Base-by-base conservation (phyloP, 2,888 invertebrate species). In the Callimorpha dominula region DNA sequence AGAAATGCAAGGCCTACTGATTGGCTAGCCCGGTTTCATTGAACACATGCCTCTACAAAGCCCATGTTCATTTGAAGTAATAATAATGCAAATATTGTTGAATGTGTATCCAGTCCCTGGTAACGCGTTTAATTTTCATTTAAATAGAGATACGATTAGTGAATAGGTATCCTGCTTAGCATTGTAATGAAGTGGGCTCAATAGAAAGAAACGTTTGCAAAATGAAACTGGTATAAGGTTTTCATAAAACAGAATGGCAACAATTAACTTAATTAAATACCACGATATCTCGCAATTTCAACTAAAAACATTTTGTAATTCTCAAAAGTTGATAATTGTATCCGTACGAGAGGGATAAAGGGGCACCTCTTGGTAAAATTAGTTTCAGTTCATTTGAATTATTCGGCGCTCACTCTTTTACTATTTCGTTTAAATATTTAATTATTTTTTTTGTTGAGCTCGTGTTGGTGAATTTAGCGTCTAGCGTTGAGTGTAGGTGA, bases 81-180 rank as follows among this genome's bases (percentile, higher is more conserved):
- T 31, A 31, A 31, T 31, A 82, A 81, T 80, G 76, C 83, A 82
- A 82, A 82, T 79, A 62, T 72, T 70, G 70, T 73, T 76, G 67
- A 66, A 79, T 74, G 70, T 72, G 65, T 72, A 60, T 31, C 4
- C 4, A 65, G 72, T 65, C 60, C 65, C 31, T 14, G 68, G 11
- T 68, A 70, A 73, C 68, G 64, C 57, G 72, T 67, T 57, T 74
- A 75, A 71, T 70, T 78, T 74, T 66, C 63, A 78, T 70, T 72
- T 69, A 77, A 70, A 72, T 76, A 66, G 52, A 63, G 15, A 63
- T 68, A 14, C 49, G 17, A 14, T 60, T 70, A 17, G 63, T 65
- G 46, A 77, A 71, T 67, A 71, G 67, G 46, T 73, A 43, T 57
- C 43, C 20, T 63, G 15, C 70, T 76, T 65, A 68, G 68, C 73